Evolutionary conservation across 2,797 vertebrate genomes (phyloP).

Genomic region (Characodon lateralis): DNA sequence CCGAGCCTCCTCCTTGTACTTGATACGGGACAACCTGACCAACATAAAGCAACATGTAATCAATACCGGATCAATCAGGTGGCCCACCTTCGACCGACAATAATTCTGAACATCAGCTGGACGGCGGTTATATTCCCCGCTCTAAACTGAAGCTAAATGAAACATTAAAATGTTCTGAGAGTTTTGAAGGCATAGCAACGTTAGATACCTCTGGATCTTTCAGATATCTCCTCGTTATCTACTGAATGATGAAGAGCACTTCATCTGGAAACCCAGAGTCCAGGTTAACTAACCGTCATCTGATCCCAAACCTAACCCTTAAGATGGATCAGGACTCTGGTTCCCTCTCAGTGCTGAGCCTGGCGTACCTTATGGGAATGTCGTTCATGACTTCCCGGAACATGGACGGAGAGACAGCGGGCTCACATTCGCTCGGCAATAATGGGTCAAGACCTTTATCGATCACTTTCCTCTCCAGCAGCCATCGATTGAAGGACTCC

Average conservation of each 20-base stretch:
- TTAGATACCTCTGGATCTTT: no score
- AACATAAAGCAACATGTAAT: background rate
- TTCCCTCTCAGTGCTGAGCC: background rate
- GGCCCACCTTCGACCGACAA: no score
- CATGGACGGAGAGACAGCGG: constrained; percentile 94
- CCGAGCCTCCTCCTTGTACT: constrained; percentile 97
- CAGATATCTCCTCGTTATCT: no score
- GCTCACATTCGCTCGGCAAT: constrained; percentile 94
- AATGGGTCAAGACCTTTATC: constrained; percentile 94
- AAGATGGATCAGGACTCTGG: background rate
- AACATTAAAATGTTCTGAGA: no score
- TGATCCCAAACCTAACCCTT: no score
- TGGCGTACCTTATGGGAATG: constrained; percentile 94
- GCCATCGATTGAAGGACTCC: constrained; percentile 98
- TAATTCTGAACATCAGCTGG: no score
- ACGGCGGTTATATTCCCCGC: no score
- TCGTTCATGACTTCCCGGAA: constrained; percentile 99
- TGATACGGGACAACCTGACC: constrained; percentile 93
- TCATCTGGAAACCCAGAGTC: no score
- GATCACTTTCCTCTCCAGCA: constrained; percentile 93
- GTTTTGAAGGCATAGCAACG: no score
- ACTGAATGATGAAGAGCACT: no score
- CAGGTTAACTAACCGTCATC: no score
- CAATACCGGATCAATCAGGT: background rate
- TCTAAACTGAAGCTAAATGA: no score